Percentiles rank a stretch among this genome's conserved stretches.
phyloP scores from a whole-genome alignment of 2,888 invertebrate species.

The Drosophila anomalipes region DNA sequence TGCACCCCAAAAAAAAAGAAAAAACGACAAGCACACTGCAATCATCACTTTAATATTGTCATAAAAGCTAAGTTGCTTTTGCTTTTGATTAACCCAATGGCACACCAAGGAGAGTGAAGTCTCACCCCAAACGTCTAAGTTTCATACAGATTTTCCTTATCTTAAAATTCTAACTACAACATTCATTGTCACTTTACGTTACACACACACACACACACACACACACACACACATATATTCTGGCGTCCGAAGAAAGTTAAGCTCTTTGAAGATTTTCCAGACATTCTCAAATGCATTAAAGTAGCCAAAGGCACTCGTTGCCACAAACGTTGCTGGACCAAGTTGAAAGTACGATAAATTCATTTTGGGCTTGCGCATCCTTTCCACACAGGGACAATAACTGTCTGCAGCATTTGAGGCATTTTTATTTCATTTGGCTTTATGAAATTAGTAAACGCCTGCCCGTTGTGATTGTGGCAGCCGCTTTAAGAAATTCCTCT shows the following conservation, averaged over 20 bases:
- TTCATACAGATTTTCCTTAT: constrained; percentile 2
- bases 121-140: constrained; percentile 1
- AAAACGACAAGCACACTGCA: constrained; percentile 53
- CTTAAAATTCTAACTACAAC: constrained; percentile 25
- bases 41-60: constrained; percentile 64
- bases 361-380: constrained; percentile 44
- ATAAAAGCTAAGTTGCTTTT: constrained; percentile 51
- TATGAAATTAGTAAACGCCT: constrained; percentile 70
- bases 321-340: constrained; percentile 21
- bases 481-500: constrained; percentile 36
- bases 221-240: too few species aligned
- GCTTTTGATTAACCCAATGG: constrained; percentile 30
- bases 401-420: constrained; percentile 35
- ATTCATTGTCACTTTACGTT: constrained; percentile 10
- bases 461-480: constrained; percentile 40
- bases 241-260: neutral
- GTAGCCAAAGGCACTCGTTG: constrained; percentile 15
- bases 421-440: constrained; percentile 74
- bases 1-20: constrained; percentile 47
- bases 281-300: constrained; percentile 57
- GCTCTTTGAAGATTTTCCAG: constrained; percentile 33
- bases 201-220: neutral
- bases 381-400: constrained; percentile 29
- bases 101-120: neutral
- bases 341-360: constrained; percentile 62